These are phyloP conservation scores for Dicyrtoma fusca DNA, from an alignment of 2,888 invertebrate species.

Conservation along the genomic window DNA sequence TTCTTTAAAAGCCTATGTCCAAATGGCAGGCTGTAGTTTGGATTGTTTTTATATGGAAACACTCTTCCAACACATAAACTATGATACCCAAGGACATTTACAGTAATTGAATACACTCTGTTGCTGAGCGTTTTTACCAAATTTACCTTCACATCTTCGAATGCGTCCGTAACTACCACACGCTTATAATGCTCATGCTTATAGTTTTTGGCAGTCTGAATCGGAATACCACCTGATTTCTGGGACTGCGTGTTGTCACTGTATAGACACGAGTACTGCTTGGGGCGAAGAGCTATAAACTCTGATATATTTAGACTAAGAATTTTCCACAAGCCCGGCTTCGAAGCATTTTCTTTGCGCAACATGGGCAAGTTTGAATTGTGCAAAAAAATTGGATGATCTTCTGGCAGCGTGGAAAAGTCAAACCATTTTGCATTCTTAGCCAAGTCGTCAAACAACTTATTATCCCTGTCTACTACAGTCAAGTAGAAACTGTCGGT, in stretches of 20 bases:
- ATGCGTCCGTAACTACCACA: too few relatives aligned
- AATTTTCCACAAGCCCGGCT: conserved; percentile 4
- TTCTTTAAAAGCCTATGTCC: too few relatives aligned
- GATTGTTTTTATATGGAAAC: too few relatives aligned
- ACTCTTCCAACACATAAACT: background rate
- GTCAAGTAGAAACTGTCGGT: background rate
- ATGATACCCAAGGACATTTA: background rate
- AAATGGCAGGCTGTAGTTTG: too few relatives aligned
- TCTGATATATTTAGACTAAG: background rate
- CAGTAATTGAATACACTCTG: background rate
- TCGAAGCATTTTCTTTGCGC: background rate
- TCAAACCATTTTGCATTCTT: too few relatives aligned
- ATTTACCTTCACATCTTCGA: background rate
- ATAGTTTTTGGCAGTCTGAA: too few relatives aligned
- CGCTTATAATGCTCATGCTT: too few relatives aligned
- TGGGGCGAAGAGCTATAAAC: background rate
- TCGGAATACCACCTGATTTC: too few relatives aligned
- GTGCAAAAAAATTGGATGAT: background rate
- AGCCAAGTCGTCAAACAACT: background rate
- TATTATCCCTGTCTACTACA: background rate
- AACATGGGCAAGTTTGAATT: background rate
- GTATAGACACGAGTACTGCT: too few relatives aligned
- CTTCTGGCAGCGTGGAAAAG: background rate
- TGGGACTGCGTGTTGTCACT: too few relatives aligned
- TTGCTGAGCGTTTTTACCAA: background rate